Conservation (phyloP, 2,888 invertebrate species). For the Acholoe squamosa region DNA sequence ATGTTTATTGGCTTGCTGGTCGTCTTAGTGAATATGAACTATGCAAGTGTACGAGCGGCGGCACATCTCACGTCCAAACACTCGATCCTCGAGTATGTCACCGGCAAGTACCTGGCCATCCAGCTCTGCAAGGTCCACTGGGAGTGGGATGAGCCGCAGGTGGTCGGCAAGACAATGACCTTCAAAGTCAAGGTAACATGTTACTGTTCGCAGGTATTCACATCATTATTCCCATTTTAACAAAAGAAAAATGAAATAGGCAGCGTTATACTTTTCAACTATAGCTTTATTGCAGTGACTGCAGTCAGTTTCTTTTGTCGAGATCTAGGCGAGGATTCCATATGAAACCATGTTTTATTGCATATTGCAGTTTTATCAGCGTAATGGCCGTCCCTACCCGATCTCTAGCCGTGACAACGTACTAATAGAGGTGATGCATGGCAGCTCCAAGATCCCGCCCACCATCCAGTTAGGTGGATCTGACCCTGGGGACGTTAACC, state of each 20-base stretch:
- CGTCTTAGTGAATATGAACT: conserved; percentile 60
- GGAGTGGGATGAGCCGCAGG: conserved; percentile 95
- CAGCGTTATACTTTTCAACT: too few relatives aligned
- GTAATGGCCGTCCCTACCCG: conserved; percentile 96
- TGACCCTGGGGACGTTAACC: conserved; percentile 92
- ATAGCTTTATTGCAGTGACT: too few relatives aligned
- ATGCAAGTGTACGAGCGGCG: conserved; percentile 31
- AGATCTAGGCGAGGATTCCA: too few relatives aligned
- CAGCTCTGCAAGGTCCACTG: conserved; percentile 93
- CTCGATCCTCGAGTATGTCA: conserved; percentile 90
- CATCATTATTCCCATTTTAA: too few relatives aligned
- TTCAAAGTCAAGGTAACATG: conserved; percentile 89
- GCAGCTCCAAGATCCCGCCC: conserved; percentile 91
- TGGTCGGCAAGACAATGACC: conserved; percentile 95
- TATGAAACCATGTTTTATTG: not conserved
- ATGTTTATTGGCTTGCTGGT: conserved; percentile 52
- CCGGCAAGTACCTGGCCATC: conserved; percentile 94
- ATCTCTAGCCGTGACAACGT: conserved; percentile 96
- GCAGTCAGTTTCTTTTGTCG: too few relatives aligned
- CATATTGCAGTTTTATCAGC: conserved; percentile 86
- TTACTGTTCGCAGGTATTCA: too few relatives aligned
- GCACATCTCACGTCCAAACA: conserved; percentile 55
- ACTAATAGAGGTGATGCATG: conserved; percentile 93
- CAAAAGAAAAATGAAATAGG: too few relatives aligned
- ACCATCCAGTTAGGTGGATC: conserved; percentile 93